Evolutionary conservation across 2,797 vertebrate species (phyloP).

Genomic region (Coendou prehensilis): DNA sequence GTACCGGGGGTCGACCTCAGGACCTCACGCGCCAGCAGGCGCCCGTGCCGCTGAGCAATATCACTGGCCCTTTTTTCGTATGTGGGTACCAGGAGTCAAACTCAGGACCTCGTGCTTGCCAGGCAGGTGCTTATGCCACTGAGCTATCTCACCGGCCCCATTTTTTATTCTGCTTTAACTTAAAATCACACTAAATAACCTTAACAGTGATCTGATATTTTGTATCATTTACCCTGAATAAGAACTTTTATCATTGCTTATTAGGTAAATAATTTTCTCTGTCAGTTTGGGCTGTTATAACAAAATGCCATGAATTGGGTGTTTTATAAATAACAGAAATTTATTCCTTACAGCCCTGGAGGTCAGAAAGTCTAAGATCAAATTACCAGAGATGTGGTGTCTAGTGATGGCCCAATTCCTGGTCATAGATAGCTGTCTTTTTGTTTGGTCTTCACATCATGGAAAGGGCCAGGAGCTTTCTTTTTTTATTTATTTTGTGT

Average conservation of each 20-base stretch:
- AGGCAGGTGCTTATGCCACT: too few species aligned
- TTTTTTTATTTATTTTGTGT: too few species aligned
- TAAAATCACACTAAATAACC: neutral
- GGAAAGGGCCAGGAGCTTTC: neutral
- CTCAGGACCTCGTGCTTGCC: too few species aligned
- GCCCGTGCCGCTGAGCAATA: too few species aligned
- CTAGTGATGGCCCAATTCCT: neutral
- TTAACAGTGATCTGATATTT: neutral
- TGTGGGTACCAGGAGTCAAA: too few species aligned
- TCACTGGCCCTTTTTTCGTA: too few species aligned
- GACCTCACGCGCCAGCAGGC: too few species aligned
- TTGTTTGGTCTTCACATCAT: neutral
- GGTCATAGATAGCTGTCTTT: neutral
- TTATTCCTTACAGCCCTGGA: neutral
- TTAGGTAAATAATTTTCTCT: neutral
- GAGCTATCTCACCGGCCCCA: too few species aligned
- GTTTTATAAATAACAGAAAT: neutral
- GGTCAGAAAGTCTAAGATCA: neutral
- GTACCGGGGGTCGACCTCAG: too few species aligned
- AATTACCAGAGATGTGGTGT: neutral
- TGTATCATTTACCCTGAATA: neutral
- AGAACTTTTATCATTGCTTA: neutral
- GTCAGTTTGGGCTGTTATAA: neutral
- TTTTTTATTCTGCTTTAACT: neutral
- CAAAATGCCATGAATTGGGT: neutral